A percentile compares a stretch with the other conserved stretches of the same genome.
Evolutionary conservation across 2,113 vertebrate genomes (phyloP).

Genomic region (Alethe diademata): DNA sequence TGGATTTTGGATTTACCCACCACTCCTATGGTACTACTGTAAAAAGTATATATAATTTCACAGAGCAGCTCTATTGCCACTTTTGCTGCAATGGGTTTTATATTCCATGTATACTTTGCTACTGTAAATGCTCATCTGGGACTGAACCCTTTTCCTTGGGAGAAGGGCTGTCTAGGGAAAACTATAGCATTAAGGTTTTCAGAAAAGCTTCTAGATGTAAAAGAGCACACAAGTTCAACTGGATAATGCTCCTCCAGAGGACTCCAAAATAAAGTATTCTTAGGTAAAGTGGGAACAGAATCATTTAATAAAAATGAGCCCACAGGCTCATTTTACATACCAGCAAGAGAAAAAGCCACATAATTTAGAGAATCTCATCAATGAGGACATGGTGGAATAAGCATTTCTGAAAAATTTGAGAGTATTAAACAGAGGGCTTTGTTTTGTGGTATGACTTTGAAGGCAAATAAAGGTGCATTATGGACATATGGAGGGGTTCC

Average conservation of each 20-base stretch:
- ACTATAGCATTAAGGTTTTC: background rate
- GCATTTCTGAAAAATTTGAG: background rate
- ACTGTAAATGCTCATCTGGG: background rate
- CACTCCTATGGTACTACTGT: background rate
- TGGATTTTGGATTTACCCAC: background rate
- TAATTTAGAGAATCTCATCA: background rate
- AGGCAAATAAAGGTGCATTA: background rate
- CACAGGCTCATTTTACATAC: background rate
- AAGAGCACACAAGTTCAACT: background rate
- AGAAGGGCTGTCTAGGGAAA: background rate
- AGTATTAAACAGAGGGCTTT: background rate
- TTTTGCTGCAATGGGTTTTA: background rate
- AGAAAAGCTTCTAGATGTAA: background rate
- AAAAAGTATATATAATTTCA: background rate
- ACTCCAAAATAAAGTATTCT: background rate
- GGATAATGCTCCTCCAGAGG: background rate
- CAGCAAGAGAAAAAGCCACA: background rate
- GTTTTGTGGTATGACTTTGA: background rate
- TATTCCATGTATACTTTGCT: background rate
- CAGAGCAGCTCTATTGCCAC: background rate
- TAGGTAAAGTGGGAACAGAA: background rate
- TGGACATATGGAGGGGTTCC: background rate
- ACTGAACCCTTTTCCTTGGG: background rate
- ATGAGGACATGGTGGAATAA: background rate
- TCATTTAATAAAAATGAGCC: background rate